Conservation (phyloP, 2,888 invertebrate species). For the Onthophagus sagittarius region DNA sequence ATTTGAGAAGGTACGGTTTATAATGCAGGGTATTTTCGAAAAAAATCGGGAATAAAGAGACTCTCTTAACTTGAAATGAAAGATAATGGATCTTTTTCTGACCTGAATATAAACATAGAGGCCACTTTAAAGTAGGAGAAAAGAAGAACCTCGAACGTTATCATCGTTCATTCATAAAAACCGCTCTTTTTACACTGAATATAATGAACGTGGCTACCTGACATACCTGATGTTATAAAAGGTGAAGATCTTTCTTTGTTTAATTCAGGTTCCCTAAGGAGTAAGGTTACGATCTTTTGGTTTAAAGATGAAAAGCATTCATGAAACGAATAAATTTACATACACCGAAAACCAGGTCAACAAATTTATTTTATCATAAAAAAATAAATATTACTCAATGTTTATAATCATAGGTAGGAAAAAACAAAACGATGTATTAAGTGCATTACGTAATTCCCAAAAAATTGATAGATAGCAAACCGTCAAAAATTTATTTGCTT, state of each 20-base stretch:
- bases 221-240: background rate
- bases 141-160: background rate
- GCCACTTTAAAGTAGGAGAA: background rate
- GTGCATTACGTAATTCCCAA: background rate
- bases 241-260: background rate
- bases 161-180: background rate
- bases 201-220: background rate
- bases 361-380: too few species aligned
- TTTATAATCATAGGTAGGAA: background rate
- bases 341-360: background rate
- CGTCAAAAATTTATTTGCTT: background rate
- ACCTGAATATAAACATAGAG: background rate
- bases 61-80: background rate
- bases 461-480: background rate
- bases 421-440: background rate
- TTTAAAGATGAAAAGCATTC: background rate
- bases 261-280: background rate
- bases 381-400: background rate
- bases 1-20: background rate
- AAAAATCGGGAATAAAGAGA: background rate
- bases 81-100: background rate
- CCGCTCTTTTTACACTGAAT: background rate
- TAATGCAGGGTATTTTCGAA: background rate
- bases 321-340: background rate
- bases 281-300: background rate